phyloP scores from a whole-genome alignment of 2,113 vertebrate species.

The Porphyrio hochstetteri region DNA sequence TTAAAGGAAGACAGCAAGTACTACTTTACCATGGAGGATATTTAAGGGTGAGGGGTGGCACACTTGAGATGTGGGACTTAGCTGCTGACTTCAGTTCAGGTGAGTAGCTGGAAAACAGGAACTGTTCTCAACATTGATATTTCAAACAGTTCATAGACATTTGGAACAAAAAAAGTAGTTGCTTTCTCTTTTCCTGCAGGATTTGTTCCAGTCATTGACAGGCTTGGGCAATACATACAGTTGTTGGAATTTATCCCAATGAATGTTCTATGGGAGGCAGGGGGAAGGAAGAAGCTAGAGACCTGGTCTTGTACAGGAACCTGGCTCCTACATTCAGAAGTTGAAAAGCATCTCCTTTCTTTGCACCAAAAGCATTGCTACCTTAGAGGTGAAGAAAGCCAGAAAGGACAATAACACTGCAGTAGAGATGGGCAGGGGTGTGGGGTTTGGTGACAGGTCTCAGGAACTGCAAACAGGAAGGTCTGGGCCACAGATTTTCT shows the following conservation, averaged over 20 bases:
- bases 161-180: background rate
- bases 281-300: background rate
- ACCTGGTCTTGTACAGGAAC: background rate
- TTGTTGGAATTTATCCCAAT: background rate
- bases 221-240: background rate
- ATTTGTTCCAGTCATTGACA: background rate
- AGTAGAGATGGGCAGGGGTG: background rate
- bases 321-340: background rate
- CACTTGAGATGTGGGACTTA: background rate
- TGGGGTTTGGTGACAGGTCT: background rate
- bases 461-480: background rate
- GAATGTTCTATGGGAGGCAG: background rate
- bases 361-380: background rate
- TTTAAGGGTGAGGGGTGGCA: background rate
- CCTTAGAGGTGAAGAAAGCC: background rate
- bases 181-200: background rate
- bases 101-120: background rate
- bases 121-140: background rate
- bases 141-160: background rate
- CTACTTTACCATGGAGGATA: too few relatives aligned
- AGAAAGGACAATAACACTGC: background rate
- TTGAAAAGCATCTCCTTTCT: background rate
- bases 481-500: background rate
- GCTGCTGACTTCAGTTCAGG: background rate
- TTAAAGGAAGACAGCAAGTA: background rate